Conservation (phyloP, 2,797 vertebrate species). For the Eutrigla gurnardus region DNA sequence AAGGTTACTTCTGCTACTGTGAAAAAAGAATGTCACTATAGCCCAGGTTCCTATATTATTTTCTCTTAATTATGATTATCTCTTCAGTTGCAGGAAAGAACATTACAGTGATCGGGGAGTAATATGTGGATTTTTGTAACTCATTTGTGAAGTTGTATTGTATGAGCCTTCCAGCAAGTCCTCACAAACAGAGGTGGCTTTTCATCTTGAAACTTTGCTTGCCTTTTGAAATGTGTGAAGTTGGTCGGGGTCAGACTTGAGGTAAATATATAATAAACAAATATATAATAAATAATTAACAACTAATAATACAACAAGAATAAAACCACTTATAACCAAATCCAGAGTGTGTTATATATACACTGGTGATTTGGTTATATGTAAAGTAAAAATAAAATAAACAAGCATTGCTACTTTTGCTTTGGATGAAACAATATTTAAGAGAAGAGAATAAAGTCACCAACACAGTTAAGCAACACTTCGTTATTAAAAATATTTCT, state of each 20-base stretch:
- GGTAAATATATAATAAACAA: no score
- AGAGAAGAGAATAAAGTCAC: background rate
- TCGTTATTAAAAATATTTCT: background rate
- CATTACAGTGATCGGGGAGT: background rate
- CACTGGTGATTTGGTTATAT: no score
- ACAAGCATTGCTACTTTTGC: background rate
- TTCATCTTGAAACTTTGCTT: conserved; percentile 5
- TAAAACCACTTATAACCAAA: background rate
- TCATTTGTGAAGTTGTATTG: background rate
- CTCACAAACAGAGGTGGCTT: conserved; percentile 17
- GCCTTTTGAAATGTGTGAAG: conserved; percentile 14
- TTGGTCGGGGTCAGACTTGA: background rate
- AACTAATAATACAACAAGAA: background rate
- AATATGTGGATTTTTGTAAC: conserved; percentile 15
- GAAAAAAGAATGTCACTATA: background rate
- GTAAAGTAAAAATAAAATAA: background rate
- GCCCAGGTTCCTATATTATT: background rate
- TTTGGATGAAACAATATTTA: background rate
- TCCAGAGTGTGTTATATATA: no score
- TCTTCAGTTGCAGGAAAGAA: background rate
- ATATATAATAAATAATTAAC: no score
- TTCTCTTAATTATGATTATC: background rate
- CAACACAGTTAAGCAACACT: no score
- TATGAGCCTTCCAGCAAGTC: background rate
- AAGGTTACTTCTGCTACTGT: background rate